Base-by-base conservation (phyloP, 2,888 invertebrate genomes). In the Ypsolopha sequella region DNA sequence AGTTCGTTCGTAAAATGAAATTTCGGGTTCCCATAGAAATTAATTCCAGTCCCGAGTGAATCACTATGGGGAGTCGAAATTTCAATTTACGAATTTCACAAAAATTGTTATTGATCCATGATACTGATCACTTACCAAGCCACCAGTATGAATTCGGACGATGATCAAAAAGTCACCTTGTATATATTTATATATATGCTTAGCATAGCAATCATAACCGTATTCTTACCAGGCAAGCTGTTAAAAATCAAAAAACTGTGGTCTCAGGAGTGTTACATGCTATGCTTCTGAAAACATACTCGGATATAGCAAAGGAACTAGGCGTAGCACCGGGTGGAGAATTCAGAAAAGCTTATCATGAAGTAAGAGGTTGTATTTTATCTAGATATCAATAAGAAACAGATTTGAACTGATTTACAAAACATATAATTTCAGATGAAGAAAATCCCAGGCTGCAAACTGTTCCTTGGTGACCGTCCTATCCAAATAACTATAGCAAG, bases 281-380 rank as follows among this genome's bases (percentile, higher is more conserved):
- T 6, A 85, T 86, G 84, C 61, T 86, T 36, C 62, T 85, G 41
- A 86, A 86, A 59, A 82, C 86, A 0, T 86, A 86, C 50, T 86
- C 86, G 33, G 86, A 86, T 54, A 80, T 86, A 39, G 81, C 86
- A 0, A 84, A 76, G 58, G 86, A 86, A 61, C 60, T 86, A 46
- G 86, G 82, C 1, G 86, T 86, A 1, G 86, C 86, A 6, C 86
- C 86, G 0, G 86, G 86, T 0, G 86, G 86, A 24, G 86, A 86
- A 58, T 86, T 86, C 56, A 68, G 86, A 48, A 68, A 85, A 63
- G 86, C 86, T 7, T 86, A 85, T 59, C 84, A 85, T 36, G 86
- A 86, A 74, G 86, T 82, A 52, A 39, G 35, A 39, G 1, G 9
- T 33, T 48, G n/a, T 48, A 36, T 24, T 4, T 2, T 24, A 24